Evolutionary conservation across 2,113 vertebrate species (phyloP).

Genomic region (Grammomys dolichurus): DNA sequence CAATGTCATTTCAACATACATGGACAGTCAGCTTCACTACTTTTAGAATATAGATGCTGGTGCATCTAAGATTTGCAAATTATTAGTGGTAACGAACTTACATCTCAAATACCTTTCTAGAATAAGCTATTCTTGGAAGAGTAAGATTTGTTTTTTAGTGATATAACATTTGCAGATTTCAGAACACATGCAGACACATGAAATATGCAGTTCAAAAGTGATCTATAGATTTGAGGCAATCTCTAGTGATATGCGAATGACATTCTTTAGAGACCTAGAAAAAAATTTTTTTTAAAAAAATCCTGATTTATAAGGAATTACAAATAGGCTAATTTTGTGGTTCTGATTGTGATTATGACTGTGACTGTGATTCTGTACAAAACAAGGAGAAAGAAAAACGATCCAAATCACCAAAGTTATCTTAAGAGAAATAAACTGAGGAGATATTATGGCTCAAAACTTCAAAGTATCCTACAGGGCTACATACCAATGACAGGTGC

Average conservation of each 20-base stretch:
- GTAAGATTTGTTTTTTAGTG: not conserved
- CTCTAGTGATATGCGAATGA: not conserved
- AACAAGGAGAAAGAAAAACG: not conserved
- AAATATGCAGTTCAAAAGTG: not conserved
- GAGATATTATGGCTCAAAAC: too few species aligned
- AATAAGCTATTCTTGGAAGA: not conserved
- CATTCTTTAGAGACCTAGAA: not conserved
- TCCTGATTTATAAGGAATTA: not conserved
- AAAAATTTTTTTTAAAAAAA: too few species aligned
- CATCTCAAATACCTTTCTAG: not conserved
- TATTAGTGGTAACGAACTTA: constrained; percentile 10
- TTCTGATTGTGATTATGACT: too few species aligned
- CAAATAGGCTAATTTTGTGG: not conserved
- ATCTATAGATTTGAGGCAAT: not conserved
- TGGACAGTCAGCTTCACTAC: not conserved
- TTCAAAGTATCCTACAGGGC: not conserved
- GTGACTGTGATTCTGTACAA: too few species aligned
- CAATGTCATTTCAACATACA: not conserved
- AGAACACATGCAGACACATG: constrained; percentile 3
- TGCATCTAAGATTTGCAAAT: constrained; percentile 14
- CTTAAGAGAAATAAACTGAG: not conserved
- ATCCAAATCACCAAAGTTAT: not conserved
- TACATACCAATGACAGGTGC: too few species aligned
- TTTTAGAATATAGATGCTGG: not conserved
- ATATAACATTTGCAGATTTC: constrained; percentile 11